A percentile compares a stretch with the other conserved stretches of the same genome.
Conservation (phyloP, 2,888 invertebrate species). For the Carterocephalus palaemon region DNA sequence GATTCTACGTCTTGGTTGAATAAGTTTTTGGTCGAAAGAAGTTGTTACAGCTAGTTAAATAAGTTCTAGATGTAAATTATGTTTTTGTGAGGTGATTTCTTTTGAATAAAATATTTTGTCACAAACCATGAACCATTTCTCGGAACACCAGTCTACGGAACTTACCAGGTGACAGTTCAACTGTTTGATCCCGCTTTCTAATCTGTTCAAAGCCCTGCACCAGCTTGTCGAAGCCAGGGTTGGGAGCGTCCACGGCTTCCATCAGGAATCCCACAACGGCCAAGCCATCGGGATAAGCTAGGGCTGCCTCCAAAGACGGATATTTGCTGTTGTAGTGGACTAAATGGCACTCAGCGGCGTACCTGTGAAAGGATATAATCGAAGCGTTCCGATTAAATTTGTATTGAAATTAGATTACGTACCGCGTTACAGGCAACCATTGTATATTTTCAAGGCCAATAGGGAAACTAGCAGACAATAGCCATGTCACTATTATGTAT, state of each 20-base stretch:
- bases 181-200: conserved; percentile 56
- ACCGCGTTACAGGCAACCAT: too few species aligned
- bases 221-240: conserved; percentile 79
- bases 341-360: conserved; percentile 87
- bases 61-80: too few species aligned
- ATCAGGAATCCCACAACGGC: conserved; percentile 85
- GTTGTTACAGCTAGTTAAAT: too few species aligned
- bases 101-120: neutral
- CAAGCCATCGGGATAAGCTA: conserved; percentile 83
- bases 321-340: conserved; percentile 88
- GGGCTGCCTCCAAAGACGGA: conserved; percentile 80
- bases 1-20: too few species aligned
- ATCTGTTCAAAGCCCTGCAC: conserved; percentile 74
- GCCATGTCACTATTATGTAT: too few species aligned
- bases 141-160: neutral
- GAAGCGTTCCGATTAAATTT: conserved; percentile 1
- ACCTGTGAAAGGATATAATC: conserved; percentile 71
- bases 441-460: too few species aligned
- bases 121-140: neutral
- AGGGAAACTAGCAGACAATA: too few species aligned
- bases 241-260: conserved; percentile 79
- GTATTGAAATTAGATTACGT: neutral
- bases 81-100: too few species aligned
- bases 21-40: too few species aligned
- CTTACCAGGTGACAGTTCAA: conserved; percentile 58